Base-by-base conservation (phyloP, 2,113 vertebrate species). In the Pangasianodon gigas region DNA sequence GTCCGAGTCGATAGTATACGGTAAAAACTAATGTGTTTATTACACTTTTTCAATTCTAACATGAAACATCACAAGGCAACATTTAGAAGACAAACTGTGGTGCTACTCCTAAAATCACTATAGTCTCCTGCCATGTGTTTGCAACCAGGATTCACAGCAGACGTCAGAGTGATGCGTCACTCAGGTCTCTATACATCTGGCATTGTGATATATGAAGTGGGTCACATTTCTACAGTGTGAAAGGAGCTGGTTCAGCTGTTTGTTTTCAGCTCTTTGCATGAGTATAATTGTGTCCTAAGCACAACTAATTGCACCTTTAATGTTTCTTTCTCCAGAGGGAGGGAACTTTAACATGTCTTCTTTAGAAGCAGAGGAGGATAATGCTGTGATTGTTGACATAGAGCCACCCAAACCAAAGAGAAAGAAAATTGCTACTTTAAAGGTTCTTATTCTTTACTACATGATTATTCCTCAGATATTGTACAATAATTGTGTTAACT, bases 401-500 rank as follows among this genome's bases (percentile, higher is more conserved):
- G 95, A 96, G 90, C 93, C 92, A 60, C 90, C 92, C 58, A 91
- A 89, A 46, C 94, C 95, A 60, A 96, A 92, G 90, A 96, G 95
- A 65, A 97, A 96, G 91, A 86, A 91, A 10, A 90, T 96, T 0
- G 89, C 95, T 48, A 97, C 96, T 3, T 93, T 97, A 91, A 94
- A 96, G 94, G 97, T 97, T 88, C 18, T 54, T 69, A 89, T 90
- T 65, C 18, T 6, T 37, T 80, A 46, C 13, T 82, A 26, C 7
- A 58, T 16, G 26, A 6, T 41, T 67, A 4, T 58, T 71, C 16
- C 7, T 60, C 13, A 81, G 41, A 13, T 19, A 62, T 75, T 88
- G 1, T 81, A 10, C 14, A 87, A 75, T 37, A 74, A 56, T 54
- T 74, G 14, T 62, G 11, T 84, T 5, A 32, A 51, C n/a, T 48